These are phyloP conservation scores for Ectemnius cavifrons DNA, from an alignment of 2,888 invertebrate genomes.

Conservation along the genomic window DNA sequence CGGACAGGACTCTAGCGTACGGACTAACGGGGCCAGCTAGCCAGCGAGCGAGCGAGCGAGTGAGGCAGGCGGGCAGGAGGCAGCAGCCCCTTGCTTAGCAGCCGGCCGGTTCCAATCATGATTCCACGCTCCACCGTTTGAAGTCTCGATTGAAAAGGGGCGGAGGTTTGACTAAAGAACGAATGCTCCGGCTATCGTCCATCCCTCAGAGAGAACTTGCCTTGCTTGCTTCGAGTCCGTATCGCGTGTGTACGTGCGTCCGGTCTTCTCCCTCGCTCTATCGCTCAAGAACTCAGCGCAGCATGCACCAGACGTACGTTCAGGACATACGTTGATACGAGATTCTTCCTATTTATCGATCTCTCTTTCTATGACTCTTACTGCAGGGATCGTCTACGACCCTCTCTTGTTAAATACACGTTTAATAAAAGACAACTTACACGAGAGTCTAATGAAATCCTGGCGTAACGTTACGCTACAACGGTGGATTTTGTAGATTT, in stretches of 20 bases:
- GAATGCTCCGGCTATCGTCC: conserved; percentile 74
- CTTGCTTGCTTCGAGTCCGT: conserved; percentile 13
- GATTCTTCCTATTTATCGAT: too few species aligned
- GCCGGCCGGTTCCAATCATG: conserved; percentile 78
- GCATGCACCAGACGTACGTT: not conserved
- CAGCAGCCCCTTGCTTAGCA: conserved; percentile 75
- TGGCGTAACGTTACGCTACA: too few species aligned
- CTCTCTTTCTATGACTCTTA: too few species aligned
- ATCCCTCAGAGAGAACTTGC: conserved; percentile 50
- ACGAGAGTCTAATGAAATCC: too few species aligned
- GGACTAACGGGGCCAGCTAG: conserved; percentile 70
- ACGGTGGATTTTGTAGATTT: too few species aligned
- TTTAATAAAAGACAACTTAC: too few species aligned
- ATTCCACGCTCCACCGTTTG: conserved; percentile 77
- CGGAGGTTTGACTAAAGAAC: conserved; percentile 78
- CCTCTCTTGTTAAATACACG: too few species aligned
- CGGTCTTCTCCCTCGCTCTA: not conserved
- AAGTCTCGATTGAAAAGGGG: conserved; percentile 78
- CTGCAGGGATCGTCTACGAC: too few species aligned
- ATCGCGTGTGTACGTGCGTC: conserved; percentile 18
- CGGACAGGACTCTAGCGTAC: conserved; percentile 60
- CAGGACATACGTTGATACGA: not conserved
- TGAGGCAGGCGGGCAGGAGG: conserved; percentile 44
- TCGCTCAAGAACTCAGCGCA: too few species aligned
- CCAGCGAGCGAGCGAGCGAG: conserved; percentile 6